These are phyloP conservation scores for Lophotriccus pileatus DNA, from an alignment of 2,797 vertebrate genomes.

Conservation along the genomic window DNA sequence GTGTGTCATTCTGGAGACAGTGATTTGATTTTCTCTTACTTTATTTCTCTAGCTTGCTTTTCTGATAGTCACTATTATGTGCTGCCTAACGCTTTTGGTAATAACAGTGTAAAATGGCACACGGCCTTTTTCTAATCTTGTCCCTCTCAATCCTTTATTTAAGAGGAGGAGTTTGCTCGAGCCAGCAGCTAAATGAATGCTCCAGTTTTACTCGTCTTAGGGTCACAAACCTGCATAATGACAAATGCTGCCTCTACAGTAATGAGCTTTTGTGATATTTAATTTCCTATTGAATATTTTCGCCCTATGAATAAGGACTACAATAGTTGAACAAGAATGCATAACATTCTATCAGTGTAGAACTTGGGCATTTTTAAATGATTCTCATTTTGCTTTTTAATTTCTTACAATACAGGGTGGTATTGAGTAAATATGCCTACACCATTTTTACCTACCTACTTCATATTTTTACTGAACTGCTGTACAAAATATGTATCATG, in stretches of 20 bases:
- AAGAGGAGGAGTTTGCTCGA: not conserved
- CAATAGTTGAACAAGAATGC: not conserved
- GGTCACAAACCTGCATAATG: not conserved
- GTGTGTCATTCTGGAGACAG: not conserved
- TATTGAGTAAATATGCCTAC: not conserved
- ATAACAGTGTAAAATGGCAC: not conserved
- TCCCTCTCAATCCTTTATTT: not conserved
- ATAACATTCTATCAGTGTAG: not conserved
- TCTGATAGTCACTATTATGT: not conserved
- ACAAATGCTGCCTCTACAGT: not conserved
- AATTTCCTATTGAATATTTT: not conserved
- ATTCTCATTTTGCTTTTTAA: not conserved
- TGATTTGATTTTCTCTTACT: constrained; percentile 23
- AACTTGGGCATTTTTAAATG: not conserved
- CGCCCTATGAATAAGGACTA: not conserved
- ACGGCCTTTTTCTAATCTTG: not conserved
- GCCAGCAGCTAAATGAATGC: not conserved
- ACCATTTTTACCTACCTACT: not conserved
- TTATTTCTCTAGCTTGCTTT: constrained; percentile 5
- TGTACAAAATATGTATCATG: not conserved
- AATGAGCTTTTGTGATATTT: not conserved
- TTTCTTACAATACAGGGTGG: not conserved
- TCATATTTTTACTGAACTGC: not conserved
- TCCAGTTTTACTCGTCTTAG: not conserved
- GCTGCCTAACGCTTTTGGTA: not conserved